These are phyloP conservation scores for Pterocles burchelli DNA, from an alignment of 2,113 vertebrate species.

Conservation along the genomic window DNA sequence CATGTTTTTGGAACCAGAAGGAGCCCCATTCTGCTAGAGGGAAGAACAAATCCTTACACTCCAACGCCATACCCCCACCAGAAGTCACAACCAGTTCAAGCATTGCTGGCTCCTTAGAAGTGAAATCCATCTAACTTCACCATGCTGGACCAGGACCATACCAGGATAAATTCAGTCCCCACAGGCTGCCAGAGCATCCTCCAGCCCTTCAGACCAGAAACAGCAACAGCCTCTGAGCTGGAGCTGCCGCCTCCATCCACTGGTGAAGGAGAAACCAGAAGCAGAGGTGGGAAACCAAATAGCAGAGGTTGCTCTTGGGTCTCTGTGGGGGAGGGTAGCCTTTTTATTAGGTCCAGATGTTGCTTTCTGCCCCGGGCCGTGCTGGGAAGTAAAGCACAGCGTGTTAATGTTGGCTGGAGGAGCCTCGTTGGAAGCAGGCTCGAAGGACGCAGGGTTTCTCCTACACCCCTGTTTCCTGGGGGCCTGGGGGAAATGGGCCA, in stretches of 20 bases:
- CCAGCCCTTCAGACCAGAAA: neutral
- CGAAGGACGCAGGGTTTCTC: neutral
- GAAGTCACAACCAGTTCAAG: neutral
- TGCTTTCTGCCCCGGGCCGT: constrained; percentile 1
- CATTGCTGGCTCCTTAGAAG: neutral
- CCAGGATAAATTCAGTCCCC: neutral
- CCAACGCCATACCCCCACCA: neutral
- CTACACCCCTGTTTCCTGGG: neutral
- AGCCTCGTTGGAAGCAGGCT: neutral
- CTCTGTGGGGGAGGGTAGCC: neutral
- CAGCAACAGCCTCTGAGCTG: neutral
- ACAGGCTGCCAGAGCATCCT: neutral
- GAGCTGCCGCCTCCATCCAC: neutral
- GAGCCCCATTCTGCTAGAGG: neutral
- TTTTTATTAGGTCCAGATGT: constrained; percentile 57
- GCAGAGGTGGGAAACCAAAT: neutral
- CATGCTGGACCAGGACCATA: fast-evolving
- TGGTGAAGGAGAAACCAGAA: neutral
- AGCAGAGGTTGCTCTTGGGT: constrained; percentile 24
- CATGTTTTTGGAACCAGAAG: neutral
- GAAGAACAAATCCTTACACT: neutral
- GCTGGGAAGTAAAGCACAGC: constrained; percentile 34
- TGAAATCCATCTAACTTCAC: neutral
- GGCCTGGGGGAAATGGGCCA: neutral
- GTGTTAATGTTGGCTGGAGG: constrained; percentile 50